phyloP scores from a whole-genome alignment of 2,797 vertebrate species.

The Falco columbarius region DNA sequence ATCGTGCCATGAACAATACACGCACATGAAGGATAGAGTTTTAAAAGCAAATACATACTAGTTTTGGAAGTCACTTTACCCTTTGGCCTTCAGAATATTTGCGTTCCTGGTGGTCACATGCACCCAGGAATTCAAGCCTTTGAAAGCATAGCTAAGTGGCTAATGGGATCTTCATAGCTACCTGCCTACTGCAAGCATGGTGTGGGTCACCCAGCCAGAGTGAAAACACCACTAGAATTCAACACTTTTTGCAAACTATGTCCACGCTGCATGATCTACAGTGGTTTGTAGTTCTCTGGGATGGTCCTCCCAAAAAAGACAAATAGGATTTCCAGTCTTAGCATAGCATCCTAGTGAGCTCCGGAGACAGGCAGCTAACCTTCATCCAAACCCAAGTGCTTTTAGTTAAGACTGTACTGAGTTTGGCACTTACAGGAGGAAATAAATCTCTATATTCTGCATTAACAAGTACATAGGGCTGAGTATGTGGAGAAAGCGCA shows the following conservation, averaged over 20 bases:
- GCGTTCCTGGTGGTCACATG: not conserved
- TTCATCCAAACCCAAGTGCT: fast-evolving
- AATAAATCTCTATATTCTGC: not conserved
- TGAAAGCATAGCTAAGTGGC: not conserved
- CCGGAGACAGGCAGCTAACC: not conserved
- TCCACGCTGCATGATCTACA: not conserved
- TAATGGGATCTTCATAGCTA: not conserved
- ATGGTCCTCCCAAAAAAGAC: not conserved
- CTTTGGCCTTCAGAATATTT: not conserved
- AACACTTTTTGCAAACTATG: not conserved
- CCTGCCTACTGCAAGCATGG: too few relatives aligned
- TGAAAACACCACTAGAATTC: not conserved
- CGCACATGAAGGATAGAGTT: not conserved
- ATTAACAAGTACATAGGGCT: not conserved
- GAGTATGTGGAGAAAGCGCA: not conserved
- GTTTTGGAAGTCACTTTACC: not conserved
- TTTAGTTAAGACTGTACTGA: not conserved
- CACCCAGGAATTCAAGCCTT: not conserved
- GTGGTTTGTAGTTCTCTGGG: not conserved
- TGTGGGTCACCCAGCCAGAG: not conserved
- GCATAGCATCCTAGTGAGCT: not conserved
- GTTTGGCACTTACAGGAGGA: not conserved
- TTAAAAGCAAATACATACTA: not conserved
- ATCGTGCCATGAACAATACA: not conserved
- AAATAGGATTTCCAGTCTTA: not conserved